Percentiles rank a stretch among this genome's conserved stretches.
These are phyloP conservation scores for Rhinichthys klamathensis DNA, from an alignment of 2,113 vertebrate genomes.

Conservation along the genomic window DNA sequence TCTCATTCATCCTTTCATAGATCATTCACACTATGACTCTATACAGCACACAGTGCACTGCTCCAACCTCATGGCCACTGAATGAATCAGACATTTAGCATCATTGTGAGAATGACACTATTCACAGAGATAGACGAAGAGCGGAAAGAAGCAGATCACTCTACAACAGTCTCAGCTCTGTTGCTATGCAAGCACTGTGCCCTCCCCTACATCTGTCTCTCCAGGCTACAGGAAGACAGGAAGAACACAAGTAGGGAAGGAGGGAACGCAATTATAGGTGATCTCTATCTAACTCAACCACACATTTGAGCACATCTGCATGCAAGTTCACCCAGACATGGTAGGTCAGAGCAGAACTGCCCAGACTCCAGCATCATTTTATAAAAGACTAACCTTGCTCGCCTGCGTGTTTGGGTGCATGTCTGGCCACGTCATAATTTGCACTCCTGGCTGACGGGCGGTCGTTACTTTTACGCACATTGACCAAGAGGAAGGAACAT, in stretches of 20 bases:
- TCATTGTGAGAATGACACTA: not conserved
- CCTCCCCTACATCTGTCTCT: constrained; percentile 22
- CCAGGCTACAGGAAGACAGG: constrained; percentile 24
- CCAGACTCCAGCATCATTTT: not conserved
- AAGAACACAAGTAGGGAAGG: constrained; percentile 21
- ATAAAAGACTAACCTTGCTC: not conserved
- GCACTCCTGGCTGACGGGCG: not conserved
- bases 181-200: constrained; percentile 56
- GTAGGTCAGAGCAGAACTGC: not conserved
- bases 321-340: not conserved
- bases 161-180: constrained; percentile 39
- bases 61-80: not conserved
- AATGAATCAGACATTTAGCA: not conserved
- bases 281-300: not conserved
- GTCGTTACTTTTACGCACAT: not conserved
- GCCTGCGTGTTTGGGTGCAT: not conserved
- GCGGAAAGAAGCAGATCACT: not conserved
- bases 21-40: not conserved
- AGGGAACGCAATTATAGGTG: constrained; percentile 25
- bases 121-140: not conserved
- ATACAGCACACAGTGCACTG: not conserved
- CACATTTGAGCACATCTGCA: constrained; percentile 19
- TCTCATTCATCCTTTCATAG: not conserved
- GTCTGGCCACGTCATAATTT: not conserved
- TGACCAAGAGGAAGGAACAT: not conserved